A percentile compares a stretch with the other conserved stretches of the same genome.
phyloP scores from a whole-genome alignment of 2,888 invertebrate species.

The Synergus gifuensis region DNA sequence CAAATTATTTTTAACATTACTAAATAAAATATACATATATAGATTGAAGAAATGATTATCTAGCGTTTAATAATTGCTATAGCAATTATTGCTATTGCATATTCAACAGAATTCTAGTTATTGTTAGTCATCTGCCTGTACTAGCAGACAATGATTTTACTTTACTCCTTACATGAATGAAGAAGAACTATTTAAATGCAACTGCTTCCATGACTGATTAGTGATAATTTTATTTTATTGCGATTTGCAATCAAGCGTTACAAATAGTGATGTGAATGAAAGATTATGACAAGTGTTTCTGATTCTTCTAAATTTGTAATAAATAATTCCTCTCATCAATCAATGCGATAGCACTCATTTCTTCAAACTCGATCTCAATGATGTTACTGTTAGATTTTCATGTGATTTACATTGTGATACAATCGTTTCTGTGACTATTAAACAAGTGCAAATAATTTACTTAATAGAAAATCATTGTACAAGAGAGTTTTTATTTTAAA shows the following conservation, averaged over 20 bases:
- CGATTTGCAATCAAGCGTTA: not conserved
- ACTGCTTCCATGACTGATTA: not conserved
- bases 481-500: not conserved
- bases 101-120: not conserved
- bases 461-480: not conserved
- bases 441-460: not conserved
- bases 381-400: not conserved
- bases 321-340: not conserved
- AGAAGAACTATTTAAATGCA: not conserved
- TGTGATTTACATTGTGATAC: not conserved
- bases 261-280: not conserved
- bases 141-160: too few species aligned
- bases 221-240: not conserved
- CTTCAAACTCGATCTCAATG: not conserved
- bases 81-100: not conserved
- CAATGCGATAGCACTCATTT: not conserved
- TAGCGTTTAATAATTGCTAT: too few species aligned
- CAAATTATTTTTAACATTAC: not conserved
- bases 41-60: not conserved
- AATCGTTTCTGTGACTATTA: not conserved
- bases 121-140: not conserved
- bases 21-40: not conserved
- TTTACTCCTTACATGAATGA: too few species aligned
- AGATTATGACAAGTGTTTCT: not conserved
- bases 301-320: not conserved